Base-by-base conservation (phyloP, 1,140 invertebrate species). In the Sitophilus oryzae region DNA sequence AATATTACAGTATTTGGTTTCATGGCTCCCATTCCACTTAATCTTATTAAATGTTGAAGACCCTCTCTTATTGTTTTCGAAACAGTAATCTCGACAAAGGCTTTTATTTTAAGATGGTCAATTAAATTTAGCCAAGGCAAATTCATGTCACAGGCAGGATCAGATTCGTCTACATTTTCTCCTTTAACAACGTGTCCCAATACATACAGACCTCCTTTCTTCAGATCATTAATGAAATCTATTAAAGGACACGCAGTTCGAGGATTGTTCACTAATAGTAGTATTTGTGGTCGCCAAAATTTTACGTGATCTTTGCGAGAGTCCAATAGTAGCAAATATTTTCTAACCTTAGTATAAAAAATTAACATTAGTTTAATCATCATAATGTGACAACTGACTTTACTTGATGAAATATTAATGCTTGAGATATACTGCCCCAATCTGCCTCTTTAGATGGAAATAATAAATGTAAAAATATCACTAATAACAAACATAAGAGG, bases 391-490 rank as follows among this genome's bases (percentile, higher is more conserved):
- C n/a, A 11, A 19, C 2, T 44, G 14, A 15, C 10, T 53, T 53
- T 44, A 88, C 88, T 82, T 99, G 96, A 71, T 99, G 96, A 73
- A 99, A 99, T 67, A 99, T 98, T 3, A 99, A 79, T 10, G 96
- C 96, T 77, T 99, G 96, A 41, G 91, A 95, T 62, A 99, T 96
- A 40, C 93, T 96, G 10, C 96, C 96, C 95, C 96, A 99, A 43
- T 85, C 81, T 8, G 79, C 77, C 21, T 76, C 74, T 18, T 89
- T 90, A 23, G 88, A 86, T 0, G 96, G 91, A 0, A 93, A 94
- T 66, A 95, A 87, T n/a, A 97, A 74, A 76, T 98, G 93, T 34
- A 98, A 74, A 2, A 88, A 79, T 41, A 96, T 83, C 14, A 96
- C 83, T 18, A 98, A 74, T 30, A 89, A 71, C 38, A 94, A 74